Evolutionary conservation across 2,113 vertebrate species (phyloP), one percentile per base, ranked within the genome.

Genomic region (Ammodytes marinus): DNA sequence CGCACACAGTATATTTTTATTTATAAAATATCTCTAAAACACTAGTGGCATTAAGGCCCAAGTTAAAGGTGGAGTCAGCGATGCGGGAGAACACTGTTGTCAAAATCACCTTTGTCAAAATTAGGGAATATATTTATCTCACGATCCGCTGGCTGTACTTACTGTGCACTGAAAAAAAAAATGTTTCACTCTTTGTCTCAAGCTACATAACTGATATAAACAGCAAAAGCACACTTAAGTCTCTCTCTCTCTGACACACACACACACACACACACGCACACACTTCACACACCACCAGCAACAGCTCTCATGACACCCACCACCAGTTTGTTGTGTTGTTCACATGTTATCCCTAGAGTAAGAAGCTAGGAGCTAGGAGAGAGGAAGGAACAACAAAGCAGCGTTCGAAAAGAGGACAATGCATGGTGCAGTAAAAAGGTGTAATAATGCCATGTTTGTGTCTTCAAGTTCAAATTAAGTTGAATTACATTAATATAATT

Each of bases 261-360:
- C 12, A 39, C 13, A 27, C 58, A 50, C 9, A 42, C 12, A n/a
- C 53, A 80, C 0, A 14, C 49, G 55, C 13, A 8, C 12, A 68
- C 42, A 61, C 47, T 40, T 61, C 19, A 45, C 69, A 81, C 55
- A 69, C 46, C 27, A 73, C 8, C 65, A 79, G 71, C 65, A 61
- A 40, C 66, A 69, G 74, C 66, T 86, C 83, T 80, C 68, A 49
- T 6, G 64, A 77, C 81, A 61, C 71, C 46, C 54, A 27, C 69
- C 37, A 60, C 12, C 58, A 58, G 46, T 57, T 77, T 82, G 50
- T 77, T 80, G 59, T 80, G 73, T 69, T 85, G 72, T 88, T 84
- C 80, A 42, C 75, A 71, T 63, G 64, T 15, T 60, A 69, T 88
- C 79, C 58, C 79, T 6, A 6, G 74, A 80, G 87, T 74, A 43